A percentile compares a stretch with the other conserved stretches of the same genome.
These are phyloP conservation scores for Triplophysa siluroides DNA, from an alignment of 2,113 vertebrate genomes.

Conservation along the genomic window DNA sequence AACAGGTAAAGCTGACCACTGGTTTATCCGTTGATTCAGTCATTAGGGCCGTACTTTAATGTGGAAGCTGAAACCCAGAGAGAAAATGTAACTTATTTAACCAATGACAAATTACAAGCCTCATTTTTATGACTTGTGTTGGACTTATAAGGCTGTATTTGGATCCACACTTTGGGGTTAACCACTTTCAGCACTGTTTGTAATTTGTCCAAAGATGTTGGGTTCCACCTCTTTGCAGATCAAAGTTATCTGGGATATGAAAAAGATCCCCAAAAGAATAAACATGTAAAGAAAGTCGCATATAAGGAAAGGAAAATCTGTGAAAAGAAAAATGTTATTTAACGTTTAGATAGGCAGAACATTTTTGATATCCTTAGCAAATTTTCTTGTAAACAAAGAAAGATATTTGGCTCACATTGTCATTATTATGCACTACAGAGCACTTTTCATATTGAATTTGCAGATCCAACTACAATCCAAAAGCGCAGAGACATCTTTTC, in stretches of 20 bases:
- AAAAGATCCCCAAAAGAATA: not conserved
- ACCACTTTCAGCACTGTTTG: conserved; percentile 14
- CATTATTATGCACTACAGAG: conserved; percentile 37
- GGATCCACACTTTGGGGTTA: conserved; percentile 35
- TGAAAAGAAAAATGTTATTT: not conserved
- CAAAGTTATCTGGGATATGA: conserved; percentile 1
- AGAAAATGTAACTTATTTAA: conserved; percentile 5
- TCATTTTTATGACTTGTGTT: conserved; percentile 41
- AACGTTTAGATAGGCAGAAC: not conserved
- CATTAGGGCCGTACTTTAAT: conserved; percentile 10
- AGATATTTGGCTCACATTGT: not conserved
- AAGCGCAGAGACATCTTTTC: conserved; percentile 29
- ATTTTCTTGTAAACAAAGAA: not conserved
- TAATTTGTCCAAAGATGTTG: conserved; percentile 26
- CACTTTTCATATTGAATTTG: conserved; percentile 5
- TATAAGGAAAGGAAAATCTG: not conserved
- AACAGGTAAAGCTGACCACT: conserved; percentile 2
- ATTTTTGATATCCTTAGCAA: not conserved
- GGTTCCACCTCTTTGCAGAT: conserved; percentile 3
- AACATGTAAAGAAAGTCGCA: not conserved
- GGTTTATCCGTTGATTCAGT: not conserved
- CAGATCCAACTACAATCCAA: conserved; percentile 44
- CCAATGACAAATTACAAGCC: conserved; percentile 53
- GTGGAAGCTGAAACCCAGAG: conserved; percentile 8
- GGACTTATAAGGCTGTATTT: conserved; percentile 38